phyloP scores from a whole-genome alignment of 2,113 vertebrate genomes.

The Arizona elegans region DNA sequence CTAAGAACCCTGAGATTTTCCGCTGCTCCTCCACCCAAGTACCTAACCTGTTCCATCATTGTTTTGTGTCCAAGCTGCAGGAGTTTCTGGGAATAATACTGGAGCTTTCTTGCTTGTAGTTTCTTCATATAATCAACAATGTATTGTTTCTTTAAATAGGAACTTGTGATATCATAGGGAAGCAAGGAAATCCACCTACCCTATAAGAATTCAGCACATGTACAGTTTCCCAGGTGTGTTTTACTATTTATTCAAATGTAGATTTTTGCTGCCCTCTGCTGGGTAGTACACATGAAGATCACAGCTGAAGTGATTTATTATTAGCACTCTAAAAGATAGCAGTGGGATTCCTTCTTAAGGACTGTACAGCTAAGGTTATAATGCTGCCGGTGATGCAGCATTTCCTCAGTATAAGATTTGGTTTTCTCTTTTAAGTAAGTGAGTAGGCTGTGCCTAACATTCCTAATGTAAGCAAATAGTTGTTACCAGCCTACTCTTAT shows the following conservation, averaged over 20 bases:
- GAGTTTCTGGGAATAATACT: background rate
- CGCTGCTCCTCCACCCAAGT: background rate
- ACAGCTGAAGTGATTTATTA: background rate
- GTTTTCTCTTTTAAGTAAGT: background rate
- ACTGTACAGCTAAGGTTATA: background rate
- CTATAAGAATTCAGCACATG: background rate
- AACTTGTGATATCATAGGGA: background rate
- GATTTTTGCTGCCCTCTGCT: slow-evolving; percentile 27
- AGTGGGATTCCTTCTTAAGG: slow-evolving; percentile 9
- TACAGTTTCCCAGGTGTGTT: background rate
- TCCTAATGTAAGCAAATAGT: background rate
- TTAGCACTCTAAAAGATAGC: background rate
- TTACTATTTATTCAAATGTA: background rate
- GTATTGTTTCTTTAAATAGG: background rate
- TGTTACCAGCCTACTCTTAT: background rate
- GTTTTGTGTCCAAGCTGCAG: background rate
- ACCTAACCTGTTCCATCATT: background rate
- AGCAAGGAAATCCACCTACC: background rate
- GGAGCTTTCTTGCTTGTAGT: background rate
- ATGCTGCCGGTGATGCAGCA: background rate
- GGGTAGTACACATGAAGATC: background rate
- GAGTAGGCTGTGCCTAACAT: background rate
- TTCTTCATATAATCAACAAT: background rate
- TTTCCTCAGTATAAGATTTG: background rate
- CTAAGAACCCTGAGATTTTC: background rate